Base-by-base conservation (phyloP, 1,140 invertebrate species). In the Oscheius sp. region DNA sequence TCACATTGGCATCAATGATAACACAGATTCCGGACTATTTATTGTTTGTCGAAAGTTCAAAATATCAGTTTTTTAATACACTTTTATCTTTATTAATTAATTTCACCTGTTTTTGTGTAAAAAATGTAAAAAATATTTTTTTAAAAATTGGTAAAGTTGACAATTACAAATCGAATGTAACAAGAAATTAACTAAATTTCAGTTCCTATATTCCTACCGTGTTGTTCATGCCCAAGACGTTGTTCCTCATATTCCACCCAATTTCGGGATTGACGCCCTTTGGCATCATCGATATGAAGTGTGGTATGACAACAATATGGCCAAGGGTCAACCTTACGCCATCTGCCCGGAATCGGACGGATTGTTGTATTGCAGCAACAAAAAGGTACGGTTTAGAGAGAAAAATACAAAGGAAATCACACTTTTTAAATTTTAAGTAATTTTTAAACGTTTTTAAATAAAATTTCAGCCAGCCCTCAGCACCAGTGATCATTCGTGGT, bases 201-300 rank as follows among this genome's bases (percentile, higher is more conserved):
- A 74, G 73, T 61, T 75, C 23, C 45, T 59, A 31, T 75, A 74
- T 34, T 65, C 61, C 0, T 75, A 67, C 55, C 74, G 74, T 20
- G 63, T 75, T 26, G 55, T 75, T n/a, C 74, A 75, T 23, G 32
- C 73, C 28, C 34, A 68, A 31, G 74, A 75, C 28, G 23, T 68
- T 23, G 74, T 65, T 20, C 71, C 74, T 0, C 74, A 75, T 35
- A 31, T 75, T 18, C 74, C 74, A 10, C 73, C 68, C 18, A 62
- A 58, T 26, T 58, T 36, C 0, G 62, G 58, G 13, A 34, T 63
- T 32, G 69, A 71, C 28, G 59, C 46, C 23, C 34, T 71, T 31
- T 71, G 45, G 13, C 69, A 71, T 38, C 69, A 71, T 65, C 20
- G 69, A 31, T 59, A 42, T 28, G 23, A 1, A 20, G 2, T 64